phyloP scores from a whole-genome alignment of 2,797 vertebrate genomes.

The Tauraco hartlaubi region DNA sequence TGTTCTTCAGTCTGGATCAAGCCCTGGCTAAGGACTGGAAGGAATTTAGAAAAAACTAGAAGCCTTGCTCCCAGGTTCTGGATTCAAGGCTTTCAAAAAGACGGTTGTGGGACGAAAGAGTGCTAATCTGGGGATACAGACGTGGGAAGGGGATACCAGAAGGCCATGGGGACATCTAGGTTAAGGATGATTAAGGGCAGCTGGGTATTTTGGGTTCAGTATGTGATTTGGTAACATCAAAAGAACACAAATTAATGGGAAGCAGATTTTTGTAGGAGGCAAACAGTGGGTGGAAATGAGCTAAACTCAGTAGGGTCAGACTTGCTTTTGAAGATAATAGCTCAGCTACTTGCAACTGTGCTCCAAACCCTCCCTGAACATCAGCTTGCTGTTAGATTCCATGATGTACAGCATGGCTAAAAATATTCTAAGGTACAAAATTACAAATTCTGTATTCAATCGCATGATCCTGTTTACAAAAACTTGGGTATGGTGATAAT shows the following conservation, averaged over 20 bases:
- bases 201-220: neutral
- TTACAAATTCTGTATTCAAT: neutral
- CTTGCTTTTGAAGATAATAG: constrained; percentile 14
- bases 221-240: neutral
- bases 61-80: neutral
- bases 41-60: neutral
- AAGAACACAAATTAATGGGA: neutral
- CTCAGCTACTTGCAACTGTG: neutral
- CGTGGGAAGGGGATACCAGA: neutral
- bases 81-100: neutral
- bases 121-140: neutral
- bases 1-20: neutral
- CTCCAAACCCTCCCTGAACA: neutral
- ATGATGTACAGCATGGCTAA: neutral
- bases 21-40: neutral
- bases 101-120: fast-evolving
- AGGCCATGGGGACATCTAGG: neutral
- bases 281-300: neutral
- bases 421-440: neutral
- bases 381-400: neutral
- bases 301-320: neutral
- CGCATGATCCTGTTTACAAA: neutral
- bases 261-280: neutral
- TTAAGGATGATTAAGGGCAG: neutral
- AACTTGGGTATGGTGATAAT: neutral